Evolutionary conservation across 2,888 invertebrate genomes (phyloP), one percentile per base, ranked within the genome.

Genomic region (Drosophila sordidula): DNA sequence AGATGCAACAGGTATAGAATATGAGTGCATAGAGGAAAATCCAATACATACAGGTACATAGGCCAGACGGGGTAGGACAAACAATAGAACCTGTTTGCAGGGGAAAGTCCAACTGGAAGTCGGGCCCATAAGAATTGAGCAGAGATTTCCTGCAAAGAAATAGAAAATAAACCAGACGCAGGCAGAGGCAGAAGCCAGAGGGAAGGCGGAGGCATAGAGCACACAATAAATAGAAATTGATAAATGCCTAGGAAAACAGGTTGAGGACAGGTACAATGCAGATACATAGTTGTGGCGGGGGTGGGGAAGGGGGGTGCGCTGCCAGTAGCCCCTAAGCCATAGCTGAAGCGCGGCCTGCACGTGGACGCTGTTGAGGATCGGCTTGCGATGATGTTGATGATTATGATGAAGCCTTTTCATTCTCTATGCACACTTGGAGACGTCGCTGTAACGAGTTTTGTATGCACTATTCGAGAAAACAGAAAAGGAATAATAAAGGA

Each of bases 51-150:
- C 67, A 75, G 62, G 75, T 77, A 86, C 34, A 76, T 68, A 65
- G 52, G 32, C 55, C 62, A 38, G 50, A 62, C 41, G 72, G 57
- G 55, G 57, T 49, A 39, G 54, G 38, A 16, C 18, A 47, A 67
- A 80, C 81, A 77, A 82, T 79, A 77, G 82, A 85, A 85, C 87
- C 85, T 84, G 85, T 87, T 85, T 87, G 78, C 45, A 75, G 82
- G 81, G 87, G 80, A 85, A 85, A 87, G 50, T 85, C 84, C 83
- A 85, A 85, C 85, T 85, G 68, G 87, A 85, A 75, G 64, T 49
- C 54, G 58, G 54, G 34, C 84, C 68, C 75, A 83, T 78, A 78
- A 77, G 80, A 80, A 69, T 58, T 41, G 38, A 38, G 72, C 72
- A 55, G 87, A 83, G 87, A 84, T 84, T 84, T 84, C 87, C 84